These are phyloP conservation scores for Achlya flavicornis DNA, from an alignment of 2,888 invertebrate genomes.

Conservation along the genomic window DNA sequence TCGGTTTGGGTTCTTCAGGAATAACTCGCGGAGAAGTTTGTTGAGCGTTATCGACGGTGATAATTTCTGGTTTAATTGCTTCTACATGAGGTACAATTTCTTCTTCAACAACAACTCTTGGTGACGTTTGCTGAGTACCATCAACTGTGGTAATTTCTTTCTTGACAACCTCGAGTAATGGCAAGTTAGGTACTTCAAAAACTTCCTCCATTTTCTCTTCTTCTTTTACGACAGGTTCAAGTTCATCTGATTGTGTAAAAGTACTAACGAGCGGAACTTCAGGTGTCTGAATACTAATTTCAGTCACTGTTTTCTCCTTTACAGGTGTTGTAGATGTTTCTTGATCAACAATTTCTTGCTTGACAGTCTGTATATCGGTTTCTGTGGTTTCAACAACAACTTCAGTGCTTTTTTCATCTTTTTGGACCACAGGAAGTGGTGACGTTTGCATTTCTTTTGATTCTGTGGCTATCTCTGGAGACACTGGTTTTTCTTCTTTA, in stretches of 20 bases:
- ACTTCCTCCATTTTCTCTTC: constrained; percentile 22
- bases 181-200: constrained; percentile 31
- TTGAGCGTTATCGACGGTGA: constrained; percentile 49
- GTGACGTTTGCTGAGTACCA: constrained; percentile 59
- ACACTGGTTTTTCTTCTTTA: constrained; percentile 44
- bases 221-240: constrained; percentile 42
- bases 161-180: constrained; percentile 29
- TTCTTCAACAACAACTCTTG: constrained; percentile 40
- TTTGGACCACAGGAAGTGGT: constrained; percentile 61
- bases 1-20: constrained; percentile 19
- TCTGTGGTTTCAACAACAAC: constrained; percentile 67
- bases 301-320: constrained; percentile 54
- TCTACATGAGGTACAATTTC: constrained; percentile 29
- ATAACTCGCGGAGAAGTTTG: constrained; percentile 54
- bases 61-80: constrained; percentile 35
- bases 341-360: constrained; percentile 60
- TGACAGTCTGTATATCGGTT: constrained; percentile 66
- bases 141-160: constrained; percentile 43
- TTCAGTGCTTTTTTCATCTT: constrained; percentile 72
- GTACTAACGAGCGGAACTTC: constrained; percentile 64
- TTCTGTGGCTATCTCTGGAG: constrained; percentile 71
- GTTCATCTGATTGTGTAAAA: constrained; percentile 74
- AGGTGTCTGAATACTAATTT: constrained; percentile 70
- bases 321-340: constrained; percentile 71
- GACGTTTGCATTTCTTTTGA: constrained; percentile 83